Evolutionary conservation across 2,113 vertebrate genomes (phyloP).

Genomic region (Heterochromis multidens): DNA sequence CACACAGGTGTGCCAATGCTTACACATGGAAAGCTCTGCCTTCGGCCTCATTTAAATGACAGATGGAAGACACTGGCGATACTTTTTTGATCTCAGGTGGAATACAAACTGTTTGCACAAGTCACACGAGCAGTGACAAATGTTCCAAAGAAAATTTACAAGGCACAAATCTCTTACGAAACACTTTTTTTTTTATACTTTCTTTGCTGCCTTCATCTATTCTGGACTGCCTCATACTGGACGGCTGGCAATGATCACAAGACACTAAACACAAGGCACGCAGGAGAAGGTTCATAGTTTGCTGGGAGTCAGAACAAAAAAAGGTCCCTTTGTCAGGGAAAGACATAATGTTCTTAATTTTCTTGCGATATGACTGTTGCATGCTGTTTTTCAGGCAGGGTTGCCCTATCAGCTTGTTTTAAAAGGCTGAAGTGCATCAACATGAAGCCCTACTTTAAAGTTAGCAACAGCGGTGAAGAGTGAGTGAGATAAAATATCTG

Average conservation of each 20-base stretch:
- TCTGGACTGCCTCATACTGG: conserved; percentile 15
- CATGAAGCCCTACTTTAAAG: neutral
- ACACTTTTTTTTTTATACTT: neutral
- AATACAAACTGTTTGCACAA: conserved; percentile 55
- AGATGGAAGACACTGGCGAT: conserved; percentile 29
- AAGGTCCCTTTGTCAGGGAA: conserved; percentile 47
- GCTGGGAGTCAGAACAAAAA: conserved; percentile 54
- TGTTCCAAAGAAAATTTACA: conserved; percentile 46
- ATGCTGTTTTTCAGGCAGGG: conserved; percentile 9
- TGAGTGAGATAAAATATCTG: neutral
- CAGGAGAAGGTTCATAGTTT: conserved; percentile 31
- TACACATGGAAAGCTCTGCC: conserved; percentile 49
- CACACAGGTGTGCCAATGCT: conserved; percentile 66
- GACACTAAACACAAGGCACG: conserved; percentile 40
- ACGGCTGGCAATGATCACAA: conserved; percentile 54
- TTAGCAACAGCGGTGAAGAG: neutral
- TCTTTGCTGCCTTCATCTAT: conserved; percentile 26
- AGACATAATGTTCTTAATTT: conserved; percentile 34
- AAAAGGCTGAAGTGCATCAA: neutral
- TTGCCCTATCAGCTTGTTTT: neutral
- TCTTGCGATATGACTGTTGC: conserved; percentile 16
- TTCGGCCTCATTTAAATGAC: conserved; percentile 53
- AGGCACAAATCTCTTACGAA: neutral
- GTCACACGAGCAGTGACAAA: conserved; percentile 50
- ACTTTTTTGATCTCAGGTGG: conserved; percentile 67